Conservation (phyloP, 1,140 invertebrate genomes). For the Pachyrhynchus sulphureomaculatus region DNA sequence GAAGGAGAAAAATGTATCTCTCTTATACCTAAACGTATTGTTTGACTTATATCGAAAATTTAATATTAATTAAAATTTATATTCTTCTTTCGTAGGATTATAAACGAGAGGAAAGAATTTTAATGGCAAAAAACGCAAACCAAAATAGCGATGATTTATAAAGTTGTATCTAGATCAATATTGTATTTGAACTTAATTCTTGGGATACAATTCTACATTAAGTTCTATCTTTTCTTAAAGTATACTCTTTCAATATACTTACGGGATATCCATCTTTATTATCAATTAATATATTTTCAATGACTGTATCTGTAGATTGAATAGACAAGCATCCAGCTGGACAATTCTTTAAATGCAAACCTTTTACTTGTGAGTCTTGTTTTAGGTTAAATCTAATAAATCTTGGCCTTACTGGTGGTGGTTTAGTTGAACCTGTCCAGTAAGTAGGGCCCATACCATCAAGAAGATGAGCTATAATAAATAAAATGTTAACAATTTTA, state of each 20-base stretch:
- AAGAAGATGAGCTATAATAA: background rate
- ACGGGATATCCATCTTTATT: background rate
- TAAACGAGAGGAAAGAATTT: no score
- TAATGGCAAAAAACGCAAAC: no score
- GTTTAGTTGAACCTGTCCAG: background rate
- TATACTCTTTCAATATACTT: background rate
- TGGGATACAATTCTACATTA: no score
- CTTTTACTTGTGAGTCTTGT: background rate
- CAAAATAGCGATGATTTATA: no score
- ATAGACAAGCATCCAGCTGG: background rate
- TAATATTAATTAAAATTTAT: no score
- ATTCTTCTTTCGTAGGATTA: no score
- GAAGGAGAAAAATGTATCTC: no score
- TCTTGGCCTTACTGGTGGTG: background rate
- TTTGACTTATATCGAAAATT: no score
- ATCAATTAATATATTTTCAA: background rate
- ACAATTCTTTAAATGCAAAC: background rate
- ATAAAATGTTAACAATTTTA: background rate
- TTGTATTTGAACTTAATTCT: no score
- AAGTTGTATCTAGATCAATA: no score
- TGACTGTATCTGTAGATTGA: background rate
- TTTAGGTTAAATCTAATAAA: background rate
- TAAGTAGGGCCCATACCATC: background rate
- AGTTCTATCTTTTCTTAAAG: no score
- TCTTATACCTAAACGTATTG: no score